Conservation (phyloP, 2,888 invertebrate species). For the Hanleya hanleyi region DNA sequence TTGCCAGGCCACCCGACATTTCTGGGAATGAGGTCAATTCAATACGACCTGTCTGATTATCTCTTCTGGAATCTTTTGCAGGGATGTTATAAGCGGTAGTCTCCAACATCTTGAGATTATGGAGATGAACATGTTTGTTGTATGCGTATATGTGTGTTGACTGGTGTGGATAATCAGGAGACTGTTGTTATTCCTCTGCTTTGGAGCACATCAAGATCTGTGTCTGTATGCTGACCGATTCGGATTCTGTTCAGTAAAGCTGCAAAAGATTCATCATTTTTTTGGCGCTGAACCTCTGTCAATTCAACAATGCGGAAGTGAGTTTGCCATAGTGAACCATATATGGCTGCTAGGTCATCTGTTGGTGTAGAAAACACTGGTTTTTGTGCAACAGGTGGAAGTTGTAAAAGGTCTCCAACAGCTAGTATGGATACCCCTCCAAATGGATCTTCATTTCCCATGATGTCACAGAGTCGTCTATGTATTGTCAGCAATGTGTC, state of each 20-base stretch:
- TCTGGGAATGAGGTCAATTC: constrained; percentile 2
- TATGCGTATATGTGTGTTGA: constrained; percentile 26
- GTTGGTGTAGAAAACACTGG: constrained; percentile 9
- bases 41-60: constrained; percentile 24
- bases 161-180: constrained; percentile 2
- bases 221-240: constrained; percentile 12
- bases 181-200: constrained; percentile 6
- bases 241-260: constrained; percentile 24
- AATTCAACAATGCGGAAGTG: constrained; percentile 16
- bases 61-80: constrained; percentile 24
- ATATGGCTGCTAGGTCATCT: constrained; percentile 14
- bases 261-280: constrained; percentile 28
- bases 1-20: constrained; percentile 15
- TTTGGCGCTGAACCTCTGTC: constrained; percentile 28
- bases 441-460: constrained; percentile 33
- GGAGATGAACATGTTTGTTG: constrained; percentile 23
- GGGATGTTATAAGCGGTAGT: constrained; percentile 13
- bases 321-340: constrained; percentile 19
- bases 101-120: constrained; percentile 17
- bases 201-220: constrained; percentile 21
- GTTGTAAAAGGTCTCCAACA: constrained; percentile 26
- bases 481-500: constrained; percentile 36
- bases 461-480: constrained; percentile 32
- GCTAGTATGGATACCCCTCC: constrained; percentile 25
- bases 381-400: constrained; percentile 18